Evolutionary conservation across 2,888 invertebrate species (phyloP).

Genomic region (Alitta virens): DNA sequence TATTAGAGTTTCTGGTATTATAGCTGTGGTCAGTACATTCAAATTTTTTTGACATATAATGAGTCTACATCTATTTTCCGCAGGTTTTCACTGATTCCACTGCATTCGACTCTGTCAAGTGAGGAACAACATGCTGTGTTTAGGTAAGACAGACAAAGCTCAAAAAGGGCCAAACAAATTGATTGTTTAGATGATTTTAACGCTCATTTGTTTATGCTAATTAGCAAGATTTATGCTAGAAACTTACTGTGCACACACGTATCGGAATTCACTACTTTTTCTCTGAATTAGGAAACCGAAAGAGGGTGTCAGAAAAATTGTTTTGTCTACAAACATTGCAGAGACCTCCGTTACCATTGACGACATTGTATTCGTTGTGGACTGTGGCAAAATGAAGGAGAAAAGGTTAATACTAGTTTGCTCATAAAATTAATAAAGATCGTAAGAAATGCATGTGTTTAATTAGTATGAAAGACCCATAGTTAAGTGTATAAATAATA

Average conservation of each 20-base stretch:
- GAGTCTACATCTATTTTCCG: slow-evolving; percentile 50
- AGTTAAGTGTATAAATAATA: not conserved
- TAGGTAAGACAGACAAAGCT: slow-evolving; percentile 43
- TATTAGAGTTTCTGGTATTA: too few relatives aligned
- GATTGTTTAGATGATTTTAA: not conserved
- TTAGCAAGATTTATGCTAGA: too few relatives aligned
- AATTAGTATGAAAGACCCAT: not conserved
- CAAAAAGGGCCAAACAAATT: not conserved
- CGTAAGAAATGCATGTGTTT: not conserved
- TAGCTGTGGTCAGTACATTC: too few relatives aligned
- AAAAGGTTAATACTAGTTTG: slow-evolving; percentile 59
- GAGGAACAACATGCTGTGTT: slow-evolving; percentile 79
- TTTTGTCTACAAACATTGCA: slow-evolving; percentile 88
- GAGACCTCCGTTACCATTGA: slow-evolving; percentile 95
- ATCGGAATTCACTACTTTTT: too few relatives aligned
- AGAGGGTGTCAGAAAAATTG: slow-evolving; percentile 63
- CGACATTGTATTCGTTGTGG: slow-evolving; percentile 87
- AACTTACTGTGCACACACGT: too few relatives aligned
- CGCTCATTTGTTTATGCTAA: too few relatives aligned
- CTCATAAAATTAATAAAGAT: not conserved
- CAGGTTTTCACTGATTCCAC: slow-evolving; percentile 69
- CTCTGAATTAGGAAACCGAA: slow-evolving; percentile 64
- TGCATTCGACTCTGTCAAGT: slow-evolving; percentile 86
- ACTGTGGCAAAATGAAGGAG: slow-evolving; percentile 80
- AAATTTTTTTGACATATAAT: too few relatives aligned